Evolutionary conservation across 2,797 vertebrate genomes (phyloP).

Genomic region (Alfaro cultratus): DNA sequence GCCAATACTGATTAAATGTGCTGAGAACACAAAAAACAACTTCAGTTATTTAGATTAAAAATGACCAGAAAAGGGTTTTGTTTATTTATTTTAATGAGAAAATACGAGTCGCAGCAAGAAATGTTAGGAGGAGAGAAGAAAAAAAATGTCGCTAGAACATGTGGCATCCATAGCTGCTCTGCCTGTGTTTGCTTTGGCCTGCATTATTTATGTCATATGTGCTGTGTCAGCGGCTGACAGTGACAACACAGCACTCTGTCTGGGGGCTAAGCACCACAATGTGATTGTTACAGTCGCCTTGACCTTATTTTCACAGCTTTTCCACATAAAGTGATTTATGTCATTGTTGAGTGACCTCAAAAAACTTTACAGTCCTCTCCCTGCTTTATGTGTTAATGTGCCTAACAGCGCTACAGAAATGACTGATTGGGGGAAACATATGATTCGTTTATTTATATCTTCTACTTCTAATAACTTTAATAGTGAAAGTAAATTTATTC

Average conservation of each 20-base stretch:
- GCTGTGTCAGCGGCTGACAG: conserved; percentile 78
- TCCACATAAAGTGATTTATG: conserved; percentile 81
- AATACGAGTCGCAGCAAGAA: neutral
- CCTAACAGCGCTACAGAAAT: conserved; percentile 51
- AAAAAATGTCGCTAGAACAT: conserved; percentile 31
- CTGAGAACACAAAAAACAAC: conserved; percentile 27
- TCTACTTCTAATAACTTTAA: conserved; percentile 28
- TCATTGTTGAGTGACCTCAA: conserved; percentile 76
- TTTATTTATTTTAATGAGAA: conserved; percentile 43
- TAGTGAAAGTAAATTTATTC: conserved; percentile 22
- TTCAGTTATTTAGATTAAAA: conserved; percentile 21
- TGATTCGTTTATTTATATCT: conserved; percentile 52
- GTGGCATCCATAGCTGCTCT: conserved; percentile 47
- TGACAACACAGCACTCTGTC: conserved; percentile 70
- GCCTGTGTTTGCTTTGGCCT: conserved; percentile 63
- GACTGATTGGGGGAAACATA: conserved; percentile 35
- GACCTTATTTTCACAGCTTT: conserved; percentile 82
- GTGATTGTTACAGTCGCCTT: conserved; percentile 75
- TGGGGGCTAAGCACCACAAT: conserved; percentile 72
- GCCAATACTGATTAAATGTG: conserved; percentile 57
- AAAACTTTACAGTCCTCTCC: conserved; percentile 68
- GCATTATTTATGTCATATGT: conserved; percentile 77
- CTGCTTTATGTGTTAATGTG: conserved; percentile 58
- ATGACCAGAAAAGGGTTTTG: conserved; percentile 20
- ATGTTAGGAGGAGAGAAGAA: neutral